Evolutionary conservation across 2,797 vertebrate genomes (phyloP).

Genomic region (Cottoperca gobio): DNA sequence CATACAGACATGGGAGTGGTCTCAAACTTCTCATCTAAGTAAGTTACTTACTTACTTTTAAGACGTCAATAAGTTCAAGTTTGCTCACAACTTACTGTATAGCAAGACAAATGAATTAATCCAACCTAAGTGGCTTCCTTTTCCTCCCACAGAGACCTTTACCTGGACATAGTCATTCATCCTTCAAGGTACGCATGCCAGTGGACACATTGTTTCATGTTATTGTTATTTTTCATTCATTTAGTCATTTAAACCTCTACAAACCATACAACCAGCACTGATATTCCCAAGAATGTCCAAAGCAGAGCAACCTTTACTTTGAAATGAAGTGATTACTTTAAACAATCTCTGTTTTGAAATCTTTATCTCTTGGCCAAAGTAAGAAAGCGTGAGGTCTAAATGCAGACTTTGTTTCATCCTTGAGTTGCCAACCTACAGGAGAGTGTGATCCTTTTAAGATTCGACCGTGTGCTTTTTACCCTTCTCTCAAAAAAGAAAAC

Average conservation of each 20-base stretch:
- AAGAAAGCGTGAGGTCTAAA: constrained; percentile 50
- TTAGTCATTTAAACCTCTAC: neutral
- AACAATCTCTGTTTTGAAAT: constrained; percentile 21
- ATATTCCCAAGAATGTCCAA: constrained; percentile 15
- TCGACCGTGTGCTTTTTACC: constrained; percentile 63
- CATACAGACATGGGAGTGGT: neutral
- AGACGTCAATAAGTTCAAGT: constrained; percentile 1
- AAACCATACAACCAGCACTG: neutral
- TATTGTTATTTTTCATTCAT: neutral
- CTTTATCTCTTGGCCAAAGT: constrained; percentile 33
- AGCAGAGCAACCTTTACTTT: constrained; percentile 14
- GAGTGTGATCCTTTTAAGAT: constrained; percentile 74
- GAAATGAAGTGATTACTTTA: constrained; percentile 3
- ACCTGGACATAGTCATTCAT: constrained; percentile 85
- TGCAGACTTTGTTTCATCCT: constrained; percentile 40
- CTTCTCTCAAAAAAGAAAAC: constrained; percentile 78
- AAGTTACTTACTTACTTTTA: neutral
- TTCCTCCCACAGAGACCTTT: constrained; percentile 82
- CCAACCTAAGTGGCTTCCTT: constrained; percentile 45
- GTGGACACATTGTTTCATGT: neutral
- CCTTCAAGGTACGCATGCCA: constrained; percentile 83
- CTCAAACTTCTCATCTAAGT: constrained; percentile 11
- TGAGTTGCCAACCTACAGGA: constrained; percentile 36
- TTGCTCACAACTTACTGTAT: neutral
- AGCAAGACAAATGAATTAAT: neutral